Conservation (phyloP, 2,113 vertebrate species). For the Colinus virginianus region DNA sequence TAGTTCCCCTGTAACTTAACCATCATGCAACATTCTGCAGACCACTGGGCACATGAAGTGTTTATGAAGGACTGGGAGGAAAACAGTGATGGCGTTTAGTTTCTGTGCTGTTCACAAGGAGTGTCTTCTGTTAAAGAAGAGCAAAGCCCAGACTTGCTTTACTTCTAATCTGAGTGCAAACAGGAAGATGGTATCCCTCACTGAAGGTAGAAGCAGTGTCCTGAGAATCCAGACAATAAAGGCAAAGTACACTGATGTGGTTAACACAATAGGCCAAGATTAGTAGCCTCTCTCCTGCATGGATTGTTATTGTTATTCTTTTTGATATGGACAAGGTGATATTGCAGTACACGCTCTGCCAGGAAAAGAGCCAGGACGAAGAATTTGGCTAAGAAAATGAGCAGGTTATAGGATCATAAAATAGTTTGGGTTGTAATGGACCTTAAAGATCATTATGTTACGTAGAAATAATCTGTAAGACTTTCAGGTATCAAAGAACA, state of each 20-base stretch:
- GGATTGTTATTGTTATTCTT: neutral
- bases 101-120: neutral
- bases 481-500: neutral
- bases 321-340: neutral
- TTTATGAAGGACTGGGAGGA: neutral
- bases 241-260: too few species aligned
- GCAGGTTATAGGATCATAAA: neutral
- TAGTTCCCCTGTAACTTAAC: neutral
- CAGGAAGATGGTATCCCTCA: neutral
- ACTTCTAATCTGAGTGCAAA: neutral
- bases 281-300: neutral
- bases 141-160: neutral
- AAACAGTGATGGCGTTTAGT: neutral
- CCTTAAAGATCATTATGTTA: neutral
- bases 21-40: neutral
- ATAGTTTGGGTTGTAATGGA: neutral
- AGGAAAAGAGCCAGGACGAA: neutral
- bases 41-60: neutral
- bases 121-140: neutral
- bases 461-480: neutral
- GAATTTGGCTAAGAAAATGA: neutral
- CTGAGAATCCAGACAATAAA: neutral
- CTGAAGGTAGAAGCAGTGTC: neutral
- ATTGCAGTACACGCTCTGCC: neutral
- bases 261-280: neutral